Base-by-base conservation (phyloP, 2,888 invertebrate species). In the Acanthosepion pharaonis region DNA sequence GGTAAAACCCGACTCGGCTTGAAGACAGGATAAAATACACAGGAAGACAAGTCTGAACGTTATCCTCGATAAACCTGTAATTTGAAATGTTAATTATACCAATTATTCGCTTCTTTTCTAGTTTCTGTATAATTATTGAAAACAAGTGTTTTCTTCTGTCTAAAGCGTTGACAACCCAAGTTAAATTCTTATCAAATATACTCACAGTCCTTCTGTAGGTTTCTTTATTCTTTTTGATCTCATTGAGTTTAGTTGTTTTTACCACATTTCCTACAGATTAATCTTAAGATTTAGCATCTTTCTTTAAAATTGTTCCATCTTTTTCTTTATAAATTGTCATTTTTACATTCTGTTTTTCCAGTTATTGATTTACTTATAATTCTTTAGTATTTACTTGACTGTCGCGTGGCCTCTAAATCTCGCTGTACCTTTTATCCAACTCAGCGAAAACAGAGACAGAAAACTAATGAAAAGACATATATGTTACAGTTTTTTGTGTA, bases 151-250 rank as follows among this genome's bases (percentile, higher is more conserved):
- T n/a, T 11, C 78, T 78, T 78, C 78, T 78, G n/a, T 78, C 78
- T 78, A n/a, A 78, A 78, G 78, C 9, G 78, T n/a, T 78, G n/a
- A 78, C 78, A 78, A 11, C 78, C n/a, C 78, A 78, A 78, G 78
- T 78, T n/a, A 78, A n/a, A 78, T 78, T n/a, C 5, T n/a, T 78
- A n/a, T n/a, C n/a, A 78, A n/a, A 20, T 18, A 78, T n/a, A n/a
- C 2, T 15, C n/a, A 11, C 28, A n/a, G 11, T 8, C 15, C 11
- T 15, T n/a, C 2, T 15, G 0, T 4, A 1, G 4, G 1, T 18
- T 15, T 0, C 33, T 33, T 33, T 33, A 1, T 33, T 4, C 15
- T 78, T 15, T n/a, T 18, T 78, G 33, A 11, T 15, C n/a, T 78
- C 9, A 15, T 78, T 78, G 11, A n/a, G 0, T 15, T 78, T 28